Percentiles rank a stretch among this genome's conserved stretches.
These are phyloP conservation scores for Coelopa frigida DNA, from an alignment of 1,140 invertebrate species.

Conservation along the genomic window DNA sequence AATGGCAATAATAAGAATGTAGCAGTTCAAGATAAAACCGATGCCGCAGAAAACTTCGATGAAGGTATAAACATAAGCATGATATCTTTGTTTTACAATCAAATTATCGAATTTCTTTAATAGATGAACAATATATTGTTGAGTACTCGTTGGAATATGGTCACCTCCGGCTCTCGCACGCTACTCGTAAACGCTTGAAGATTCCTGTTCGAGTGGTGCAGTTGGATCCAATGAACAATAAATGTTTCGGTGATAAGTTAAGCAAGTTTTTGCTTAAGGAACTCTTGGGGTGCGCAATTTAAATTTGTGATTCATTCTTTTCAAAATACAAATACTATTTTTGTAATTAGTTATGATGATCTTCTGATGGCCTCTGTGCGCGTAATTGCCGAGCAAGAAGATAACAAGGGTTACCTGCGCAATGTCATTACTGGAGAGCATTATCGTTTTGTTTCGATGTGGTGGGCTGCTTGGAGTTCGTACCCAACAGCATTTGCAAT, in stretches of 20 bases:
- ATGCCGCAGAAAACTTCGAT: constrained; percentile 7
- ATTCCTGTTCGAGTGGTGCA: constrained; percentile 90
- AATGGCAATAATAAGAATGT: constrained; percentile 3
- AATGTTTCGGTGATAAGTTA: constrained; percentile 90
- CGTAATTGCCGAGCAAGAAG: constrained; percentile 87
- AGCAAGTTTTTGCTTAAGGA: constrained; percentile 85
- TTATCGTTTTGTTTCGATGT: constrained; percentile 95
- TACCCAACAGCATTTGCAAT: constrained; percentile 93
- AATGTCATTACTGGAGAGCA: constrained; percentile 98
- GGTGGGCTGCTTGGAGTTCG: constrained; percentile 89
- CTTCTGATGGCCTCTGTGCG: constrained; percentile 94
- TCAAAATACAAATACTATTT: neutral
- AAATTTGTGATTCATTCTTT: neutral
- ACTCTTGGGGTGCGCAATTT: constrained; percentile 62
- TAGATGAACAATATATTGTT: constrained; percentile 93
- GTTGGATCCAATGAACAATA: constrained; percentile 78
- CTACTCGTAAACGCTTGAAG: constrained; percentile 73
- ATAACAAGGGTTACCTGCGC: constrained; percentile 90
- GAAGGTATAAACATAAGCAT: constrained; percentile 1
- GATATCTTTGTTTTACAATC: neutral
- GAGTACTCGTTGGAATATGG: constrained; percentile 98
- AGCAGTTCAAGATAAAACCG: constrained; percentile 3
- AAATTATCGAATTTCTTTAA: constrained; percentile 19
- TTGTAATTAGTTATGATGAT: constrained; percentile 71
- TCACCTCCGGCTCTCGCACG: constrained; percentile 81